These are phyloP conservation scores for Luidia sarsii DNA, from an alignment of 53 echinoderm and acorn worm genomes.

Conservation along the genomic window DNA sequence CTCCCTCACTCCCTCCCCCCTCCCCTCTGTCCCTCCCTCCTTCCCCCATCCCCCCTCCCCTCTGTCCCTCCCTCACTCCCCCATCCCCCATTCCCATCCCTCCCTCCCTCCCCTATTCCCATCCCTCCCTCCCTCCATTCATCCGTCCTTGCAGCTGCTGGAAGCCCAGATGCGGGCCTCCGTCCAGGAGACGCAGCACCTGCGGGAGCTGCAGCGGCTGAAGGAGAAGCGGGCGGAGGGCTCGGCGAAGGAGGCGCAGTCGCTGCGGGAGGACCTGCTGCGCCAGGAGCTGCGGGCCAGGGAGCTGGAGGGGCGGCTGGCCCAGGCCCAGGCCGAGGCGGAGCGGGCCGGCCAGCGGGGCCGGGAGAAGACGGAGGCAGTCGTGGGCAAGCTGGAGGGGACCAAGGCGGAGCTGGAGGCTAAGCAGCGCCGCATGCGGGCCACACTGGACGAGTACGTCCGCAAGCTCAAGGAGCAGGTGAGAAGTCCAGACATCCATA, in stretches of 20 bases:
- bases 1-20: no score
- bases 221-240: slow-evolving; percentile 57
- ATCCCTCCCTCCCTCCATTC: no score
- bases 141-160: no score
- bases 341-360: slow-evolving; percentile 37
- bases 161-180: slow-evolving; percentile 88
- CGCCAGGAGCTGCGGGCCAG: slow-evolving; percentile 62
- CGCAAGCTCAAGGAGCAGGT: slow-evolving; percentile 95
- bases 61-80: no score
- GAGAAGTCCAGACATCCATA: slow-evolving; percentile 2
- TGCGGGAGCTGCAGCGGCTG: slow-evolving; percentile 81
- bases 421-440: slow-evolving; percentile 77
- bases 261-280: slow-evolving; percentile 67
- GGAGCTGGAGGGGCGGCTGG: slow-evolving; percentile 66
- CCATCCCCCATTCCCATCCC: no score
- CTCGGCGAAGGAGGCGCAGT: slow-evolving; percentile 61
- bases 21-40: no score
- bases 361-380: slow-evolving; percentile 62
- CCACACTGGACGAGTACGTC: slow-evolving; percentile 89
- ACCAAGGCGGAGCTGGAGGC: slow-evolving; percentile 82
- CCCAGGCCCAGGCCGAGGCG: slow-evolving; percentile 60
- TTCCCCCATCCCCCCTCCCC: no score
- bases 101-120: no score
- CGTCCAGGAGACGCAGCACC: slow-evolving; percentile 76
- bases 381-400: slow-evolving; percentile 67